phyloP scores from a whole-genome alignment of 2,797 vertebrate species.

The Rhabdomys pumilio region DNA sequence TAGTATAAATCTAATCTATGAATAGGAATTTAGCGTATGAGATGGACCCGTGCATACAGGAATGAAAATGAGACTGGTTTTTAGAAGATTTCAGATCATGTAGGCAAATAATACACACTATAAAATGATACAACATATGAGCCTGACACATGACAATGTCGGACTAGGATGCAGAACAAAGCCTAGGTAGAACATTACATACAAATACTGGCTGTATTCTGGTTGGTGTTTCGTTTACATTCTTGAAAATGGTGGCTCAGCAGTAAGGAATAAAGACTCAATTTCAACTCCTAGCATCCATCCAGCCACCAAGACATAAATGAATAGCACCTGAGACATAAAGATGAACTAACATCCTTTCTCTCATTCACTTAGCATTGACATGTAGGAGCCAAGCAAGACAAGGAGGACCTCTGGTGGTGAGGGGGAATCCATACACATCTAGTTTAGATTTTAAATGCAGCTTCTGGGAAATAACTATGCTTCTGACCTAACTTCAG shows the following conservation, averaged over 20 bases:
- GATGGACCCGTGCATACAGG: background rate
- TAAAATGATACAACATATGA: conserved; percentile 12
- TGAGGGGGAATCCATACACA: background rate
- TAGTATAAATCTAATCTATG: conserved; percentile 46
- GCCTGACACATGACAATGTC: conserved; percentile 14
- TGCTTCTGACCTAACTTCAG: background rate
- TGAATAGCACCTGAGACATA: background rate
- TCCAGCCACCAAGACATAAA: background rate
- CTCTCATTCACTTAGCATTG: background rate
- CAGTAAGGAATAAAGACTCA: background rate
- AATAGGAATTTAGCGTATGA: background rate
- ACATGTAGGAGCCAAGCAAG: background rate
- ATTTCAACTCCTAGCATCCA: background rate
- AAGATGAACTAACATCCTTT: background rate
- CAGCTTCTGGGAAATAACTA: background rate
- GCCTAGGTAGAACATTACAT: background rate
- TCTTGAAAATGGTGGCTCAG: background rate
- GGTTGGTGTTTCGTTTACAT: conserved; percentile 21
- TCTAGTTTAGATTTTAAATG: background rate
- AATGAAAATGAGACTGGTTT: conserved; percentile 51
- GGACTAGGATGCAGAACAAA: conserved; percentile 47
- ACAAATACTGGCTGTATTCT: background rate
- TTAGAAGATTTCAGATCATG: conserved; percentile 34
- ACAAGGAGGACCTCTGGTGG: conserved; percentile 66
- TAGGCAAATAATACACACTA: conserved; percentile 26